Percentiles rank a stretch among this genome's conserved stretches.
These are phyloP conservation scores for Serrognathus titanus DNA, from an alignment of 2,888 invertebrate genomes.

Conservation along the genomic window DNA sequence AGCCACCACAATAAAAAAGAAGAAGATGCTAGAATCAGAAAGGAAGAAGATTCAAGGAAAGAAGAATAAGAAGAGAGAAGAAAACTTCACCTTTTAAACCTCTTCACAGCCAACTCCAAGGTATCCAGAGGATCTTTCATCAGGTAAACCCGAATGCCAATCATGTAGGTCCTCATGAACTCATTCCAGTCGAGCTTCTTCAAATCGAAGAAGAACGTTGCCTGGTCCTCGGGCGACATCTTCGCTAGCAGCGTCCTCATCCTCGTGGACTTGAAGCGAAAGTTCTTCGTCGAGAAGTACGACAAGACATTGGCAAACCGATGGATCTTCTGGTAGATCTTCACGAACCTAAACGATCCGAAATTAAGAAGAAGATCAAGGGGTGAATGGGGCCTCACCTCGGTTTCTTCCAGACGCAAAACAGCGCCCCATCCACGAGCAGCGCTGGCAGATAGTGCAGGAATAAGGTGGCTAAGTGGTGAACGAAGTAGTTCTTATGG, in stretches of 20 bases:
- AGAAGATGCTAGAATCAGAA: too few species aligned
- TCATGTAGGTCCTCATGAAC: slow-evolving; percentile 64
- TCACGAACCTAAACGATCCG: slow-evolving; percentile 60
- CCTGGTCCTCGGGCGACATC: slow-evolving; percentile 55
- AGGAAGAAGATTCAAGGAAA: too few species aligned
- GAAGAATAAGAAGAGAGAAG: too few species aligned
- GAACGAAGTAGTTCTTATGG: slow-evolving; percentile 57
- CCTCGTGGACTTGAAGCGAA: slow-evolving; percentile 59
- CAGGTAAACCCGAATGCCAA: slow-evolving; percentile 72
- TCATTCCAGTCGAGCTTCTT: slow-evolving; percentile 69
- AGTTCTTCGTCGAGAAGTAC: slow-evolving; percentile 69
- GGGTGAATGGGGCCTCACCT: slow-evolving; percentile 50
- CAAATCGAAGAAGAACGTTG: slow-evolving; percentile 69
- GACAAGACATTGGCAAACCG: slow-evolving; percentile 66
- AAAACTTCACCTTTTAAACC: slow-evolving; percentile 2
- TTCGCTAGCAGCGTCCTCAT: slow-evolving; percentile 52
- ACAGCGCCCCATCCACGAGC: slow-evolving; percentile 55
- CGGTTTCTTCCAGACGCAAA: slow-evolving; percentile 58
- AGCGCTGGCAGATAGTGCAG: slow-evolving; percentile 66
- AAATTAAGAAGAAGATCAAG: neutral
- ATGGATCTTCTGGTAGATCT: slow-evolving; percentile 71
- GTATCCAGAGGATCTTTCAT: slow-evolving; percentile 73
- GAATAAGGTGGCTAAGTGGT: slow-evolving; percentile 60
- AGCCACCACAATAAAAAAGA: neutral
- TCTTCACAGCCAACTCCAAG: slow-evolving; percentile 36